Conservation (phyloP, 2,797 vertebrate genomes). For the Trachops cirrhosus region DNA sequence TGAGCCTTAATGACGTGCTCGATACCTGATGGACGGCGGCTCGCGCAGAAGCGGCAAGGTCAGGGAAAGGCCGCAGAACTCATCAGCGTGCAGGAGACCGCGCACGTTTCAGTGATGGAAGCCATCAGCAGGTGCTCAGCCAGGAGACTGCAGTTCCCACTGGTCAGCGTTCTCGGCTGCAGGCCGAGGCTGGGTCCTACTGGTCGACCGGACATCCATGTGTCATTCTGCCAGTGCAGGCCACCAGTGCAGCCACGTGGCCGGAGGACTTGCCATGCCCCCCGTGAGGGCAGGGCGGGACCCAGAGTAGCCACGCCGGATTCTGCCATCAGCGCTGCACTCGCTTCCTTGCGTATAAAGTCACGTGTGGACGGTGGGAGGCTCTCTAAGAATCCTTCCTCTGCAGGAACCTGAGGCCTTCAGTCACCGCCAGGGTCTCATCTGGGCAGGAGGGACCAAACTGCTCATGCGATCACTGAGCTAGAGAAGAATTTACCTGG, state of each 20-base stretch:
- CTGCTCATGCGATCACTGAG: neutral
- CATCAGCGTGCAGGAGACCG: fast-evolving
- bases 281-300: fast-evolving
- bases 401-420: neutral
- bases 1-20: too few species aligned
- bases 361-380: neutral
- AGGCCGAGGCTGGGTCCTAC: neutral
- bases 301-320: too few species aligned
- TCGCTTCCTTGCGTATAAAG: neutral
- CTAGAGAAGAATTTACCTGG: neutral
- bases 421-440: neutral
- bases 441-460: neutral
- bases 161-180: neutral
- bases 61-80: neutral
- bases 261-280: neutral
- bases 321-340: neutral
- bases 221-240: neutral
- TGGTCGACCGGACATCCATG: fast-evolving
- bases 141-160: neutral
- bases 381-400: neutral
- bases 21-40: fast-evolving
- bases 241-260: fast-evolving
- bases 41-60: neutral
- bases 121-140: neutral
- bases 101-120: fast-evolving